Percentiles rank a stretch among this genome's conserved stretches.
phyloP scores from a whole-genome alignment of 2,888 invertebrate species.

The Parnassius glacialis region DNA sequence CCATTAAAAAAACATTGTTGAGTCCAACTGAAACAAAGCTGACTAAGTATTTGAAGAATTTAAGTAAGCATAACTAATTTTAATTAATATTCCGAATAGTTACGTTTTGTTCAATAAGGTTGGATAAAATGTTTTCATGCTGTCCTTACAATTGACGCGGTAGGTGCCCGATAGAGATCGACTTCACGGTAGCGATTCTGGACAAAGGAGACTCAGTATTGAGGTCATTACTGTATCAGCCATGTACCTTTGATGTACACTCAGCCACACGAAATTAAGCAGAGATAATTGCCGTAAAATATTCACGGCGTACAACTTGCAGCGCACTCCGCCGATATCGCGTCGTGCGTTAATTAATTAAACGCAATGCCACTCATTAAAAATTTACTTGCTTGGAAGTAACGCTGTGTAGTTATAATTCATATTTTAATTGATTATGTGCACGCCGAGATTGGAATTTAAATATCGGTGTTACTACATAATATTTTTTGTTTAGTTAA shows the following conservation, averaged over 20 bases:
- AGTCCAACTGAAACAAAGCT: too few relatives aligned
- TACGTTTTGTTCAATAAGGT: too few relatives aligned
- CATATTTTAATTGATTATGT: constrained; percentile 12
- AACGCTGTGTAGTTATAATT: constrained; percentile 10
- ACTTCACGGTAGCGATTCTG: constrained; percentile 57
- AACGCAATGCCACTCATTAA: constrained; percentile 13
- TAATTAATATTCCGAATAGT: too few relatives aligned
- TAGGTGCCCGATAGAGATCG: constrained; percentile 42
- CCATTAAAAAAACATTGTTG: too few relatives aligned
- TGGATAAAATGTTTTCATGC: background rate
- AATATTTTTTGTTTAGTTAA: too few relatives aligned
- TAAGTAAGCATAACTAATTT: too few relatives aligned
- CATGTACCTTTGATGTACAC: constrained; percentile 14
- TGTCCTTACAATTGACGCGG: constrained; percentile 3
- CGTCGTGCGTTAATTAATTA: constrained; percentile 10
- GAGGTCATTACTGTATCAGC: constrained; percentile 23
- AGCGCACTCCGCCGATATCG: constrained; percentile 2
- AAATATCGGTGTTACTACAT: background rate
- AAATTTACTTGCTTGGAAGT: constrained; percentile 4
- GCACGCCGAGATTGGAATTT: background rate
- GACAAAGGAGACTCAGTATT: constrained; percentile 51
- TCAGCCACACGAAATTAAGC: constrained; percentile 5
- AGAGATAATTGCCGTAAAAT: constrained; percentile 2
- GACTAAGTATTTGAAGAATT: too few relatives aligned
- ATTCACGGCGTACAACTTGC: background rate